A percentile compares a stretch with the other conserved stretches of the same genome.
Conservation (phyloP, 1,140 invertebrate species). For the Ctenoplectra terminalis region DNA sequence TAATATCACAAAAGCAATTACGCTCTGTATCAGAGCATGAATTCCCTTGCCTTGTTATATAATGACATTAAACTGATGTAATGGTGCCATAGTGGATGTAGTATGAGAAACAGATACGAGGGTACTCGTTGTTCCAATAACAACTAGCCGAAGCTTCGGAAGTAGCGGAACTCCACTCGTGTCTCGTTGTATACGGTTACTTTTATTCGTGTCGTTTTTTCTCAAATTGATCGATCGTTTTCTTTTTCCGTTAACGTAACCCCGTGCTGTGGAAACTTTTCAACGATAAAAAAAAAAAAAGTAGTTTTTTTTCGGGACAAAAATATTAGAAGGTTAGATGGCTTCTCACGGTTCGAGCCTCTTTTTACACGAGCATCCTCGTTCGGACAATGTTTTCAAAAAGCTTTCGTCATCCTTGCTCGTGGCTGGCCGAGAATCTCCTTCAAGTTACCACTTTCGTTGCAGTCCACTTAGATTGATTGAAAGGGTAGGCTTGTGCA, state of each 20-base stretch:
- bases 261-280: background rate
- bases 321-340: slow-evolving; percentile 51
- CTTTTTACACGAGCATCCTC: slow-evolving; percentile 4
- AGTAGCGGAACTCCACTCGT: background rate
- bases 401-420: slow-evolving; percentile 29
- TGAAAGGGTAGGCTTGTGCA: slow-evolving; percentile 15
- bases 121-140: background rate
- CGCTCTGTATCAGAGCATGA: background rate
- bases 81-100: background rate
- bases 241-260: background rate
- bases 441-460: slow-evolving; percentile 21
- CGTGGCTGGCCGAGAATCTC: background rate
- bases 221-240: slow-evolving; percentile 37
- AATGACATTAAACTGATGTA: slow-evolving; percentile 16
- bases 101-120: background rate
- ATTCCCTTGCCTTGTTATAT: background rate
- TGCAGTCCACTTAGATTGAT: slow-evolving; percentile 44
- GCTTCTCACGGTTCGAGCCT: background rate
- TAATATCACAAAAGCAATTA: slow-evolving; percentile 18
- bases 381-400: slow-evolving; percentile 42
- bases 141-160: background rate
- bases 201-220: slow-evolving; percentile 32
- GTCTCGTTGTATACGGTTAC: background rate
- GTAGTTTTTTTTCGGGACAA: slow-evolving; percentile 14
- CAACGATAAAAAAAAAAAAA: background rate